Evolutionary conservation across 1,140 invertebrate species (phyloP), one percentile per base, ranked within the genome.

Genomic region (Proctacanthus coquilletti): DNA sequence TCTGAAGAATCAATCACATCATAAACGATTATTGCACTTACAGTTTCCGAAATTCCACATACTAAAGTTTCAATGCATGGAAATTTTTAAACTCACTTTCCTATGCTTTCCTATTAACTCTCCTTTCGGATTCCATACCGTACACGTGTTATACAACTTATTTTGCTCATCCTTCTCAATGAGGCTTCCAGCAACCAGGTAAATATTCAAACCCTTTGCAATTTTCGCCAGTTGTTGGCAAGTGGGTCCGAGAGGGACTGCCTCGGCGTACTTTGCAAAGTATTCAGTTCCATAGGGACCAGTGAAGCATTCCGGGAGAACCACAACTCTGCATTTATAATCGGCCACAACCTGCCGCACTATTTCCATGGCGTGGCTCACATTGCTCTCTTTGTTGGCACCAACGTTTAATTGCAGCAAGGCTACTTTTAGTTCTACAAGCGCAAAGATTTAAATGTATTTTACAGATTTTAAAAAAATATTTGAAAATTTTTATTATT

Each of bases 281-380:
- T 80, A 80, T 48, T 79, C 77, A 70, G 45, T 34, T 23, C 33
- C 44, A 65, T 94, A 95, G 0, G 88, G 88, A 9, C 80, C 87
- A 63, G 94, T 96, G 52, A 94, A 96, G 53, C 87, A 94, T 69
- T 96, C 89, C 6, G 89, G 87, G 13, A 94, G 53, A n/a, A 93
- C 69, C 33, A 93, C 53, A 56, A 36, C 20, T 85, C 80, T 8
- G 81, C 77, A 42, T 74, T 66, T 36, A n/a, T n/a, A n/a, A n/a
- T 70, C 51, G 50, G 78, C 80, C 34, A 53, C 53, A 9, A 88
- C 83, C 36, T 75, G 64, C 42, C 72, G 66, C 29, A 94, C 79
- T 25, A 77, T 64, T 29, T 71, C 68, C 3, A 77, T 53, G 4
- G 84, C 86, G 36, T 69, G 65, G 3, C 64, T 52, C 4, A 94